Percentiles rank a stretch among this genome's conserved stretches.
Conservation (phyloP, 1,140 invertebrate genomes). For the Copidosoma floridanum region DNA sequence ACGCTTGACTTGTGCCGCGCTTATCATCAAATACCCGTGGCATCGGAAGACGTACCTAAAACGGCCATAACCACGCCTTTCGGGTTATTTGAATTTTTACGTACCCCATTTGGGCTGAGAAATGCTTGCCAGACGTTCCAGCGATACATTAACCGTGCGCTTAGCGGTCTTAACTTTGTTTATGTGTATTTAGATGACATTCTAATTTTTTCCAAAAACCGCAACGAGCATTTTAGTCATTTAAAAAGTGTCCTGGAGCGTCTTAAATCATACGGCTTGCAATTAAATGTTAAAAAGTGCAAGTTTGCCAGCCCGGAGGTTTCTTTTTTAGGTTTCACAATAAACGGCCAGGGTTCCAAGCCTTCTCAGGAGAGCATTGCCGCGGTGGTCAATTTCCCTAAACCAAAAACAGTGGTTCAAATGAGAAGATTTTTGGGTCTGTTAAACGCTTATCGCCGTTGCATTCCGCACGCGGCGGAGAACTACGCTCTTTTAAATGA, state of each 20-base stretch:
- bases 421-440: constrained; percentile 42
- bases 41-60: too few relatives aligned
- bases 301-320: constrained; percentile 30
- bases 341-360: constrained; percentile 29
- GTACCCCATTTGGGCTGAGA: too few relatives aligned
- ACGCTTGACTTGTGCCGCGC: too few relatives aligned
- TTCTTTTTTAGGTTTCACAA: constrained; percentile 39
- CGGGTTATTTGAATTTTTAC: too few relatives aligned
- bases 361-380: constrained; percentile 37
- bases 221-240: constrained; percentile 33
- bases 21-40: too few relatives aligned
- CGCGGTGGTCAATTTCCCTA: constrained; percentile 29
- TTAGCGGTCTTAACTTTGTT: constrained; percentile 34
- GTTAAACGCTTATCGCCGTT: constrained; percentile 38
- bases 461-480: neutral
- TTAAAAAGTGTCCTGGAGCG: constrained; percentile 31
- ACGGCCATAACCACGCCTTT: too few relatives aligned
- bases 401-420: constrained; percentile 32
- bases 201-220: constrained; percentile 40
- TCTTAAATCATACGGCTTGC: constrained; percentile 20
- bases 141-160: too few relatives aligned
- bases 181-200: constrained; percentile 53
- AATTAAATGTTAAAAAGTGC: constrained; percentile 35
- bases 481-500: neutral
- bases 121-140: too few relatives aligned